Evolutionary conservation across 2,113 vertebrate genomes (phyloP).

Genomic region (Aegypius monachus): DNA sequence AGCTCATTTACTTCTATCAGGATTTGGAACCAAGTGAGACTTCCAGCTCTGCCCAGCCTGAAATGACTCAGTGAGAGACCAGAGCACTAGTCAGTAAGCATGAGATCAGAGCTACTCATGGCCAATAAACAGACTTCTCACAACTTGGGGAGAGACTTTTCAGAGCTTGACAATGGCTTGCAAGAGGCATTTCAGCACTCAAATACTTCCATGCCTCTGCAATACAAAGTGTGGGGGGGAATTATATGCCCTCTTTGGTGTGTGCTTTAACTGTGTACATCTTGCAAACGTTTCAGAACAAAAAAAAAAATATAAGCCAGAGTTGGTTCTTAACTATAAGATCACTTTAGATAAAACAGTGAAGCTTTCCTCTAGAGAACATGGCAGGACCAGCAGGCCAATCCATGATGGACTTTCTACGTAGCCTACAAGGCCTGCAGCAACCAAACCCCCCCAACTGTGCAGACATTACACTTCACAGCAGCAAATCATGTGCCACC

Average conservation of each 20-base stretch:
- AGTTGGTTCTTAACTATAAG: neutral
- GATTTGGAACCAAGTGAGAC: neutral
- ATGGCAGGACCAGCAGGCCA: neutral
- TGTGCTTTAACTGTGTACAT: neutral
- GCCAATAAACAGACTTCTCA: neutral
- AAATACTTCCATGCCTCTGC: neutral
- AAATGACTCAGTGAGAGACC: neutral
- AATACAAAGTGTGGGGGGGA: neutral
- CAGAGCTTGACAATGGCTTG: neutral
- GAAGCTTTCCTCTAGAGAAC: neutral
- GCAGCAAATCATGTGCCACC: neutral
- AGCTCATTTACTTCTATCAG: neutral
- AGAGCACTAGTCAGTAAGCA: neutral
- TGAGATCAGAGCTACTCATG: neutral
- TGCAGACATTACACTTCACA: neutral
- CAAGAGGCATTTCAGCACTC: neutral
- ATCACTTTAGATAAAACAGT: neutral
- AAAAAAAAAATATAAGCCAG: neutral
- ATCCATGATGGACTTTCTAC: neutral
- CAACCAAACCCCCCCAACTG: neutral
- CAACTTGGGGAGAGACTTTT: neutral
- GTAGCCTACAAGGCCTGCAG: neutral
- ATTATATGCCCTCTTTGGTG: neutral
- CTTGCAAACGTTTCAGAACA: neutral
- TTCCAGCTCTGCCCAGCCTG: conserved; percentile 32